phyloP scores from a whole-genome alignment of 1,140 invertebrate species.

The Coptotermes formosanus region DNA sequence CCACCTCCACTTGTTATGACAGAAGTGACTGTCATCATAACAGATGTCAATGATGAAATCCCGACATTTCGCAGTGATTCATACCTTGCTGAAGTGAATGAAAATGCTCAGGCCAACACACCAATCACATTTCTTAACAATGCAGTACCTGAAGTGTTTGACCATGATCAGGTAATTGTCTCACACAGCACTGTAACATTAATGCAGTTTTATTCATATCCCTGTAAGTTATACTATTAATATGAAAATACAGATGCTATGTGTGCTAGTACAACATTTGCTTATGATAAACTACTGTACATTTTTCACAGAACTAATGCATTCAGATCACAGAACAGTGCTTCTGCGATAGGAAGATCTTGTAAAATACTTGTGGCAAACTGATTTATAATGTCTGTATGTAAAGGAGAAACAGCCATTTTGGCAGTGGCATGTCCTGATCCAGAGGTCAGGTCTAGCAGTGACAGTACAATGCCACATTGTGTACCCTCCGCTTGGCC shows the following conservation, averaged over 20 bases:
- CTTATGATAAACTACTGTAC: neutral
- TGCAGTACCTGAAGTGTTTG: slow-evolving; percentile 81
- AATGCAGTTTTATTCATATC: too few relatives aligned
- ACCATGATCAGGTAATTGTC: slow-evolving; percentile 79
- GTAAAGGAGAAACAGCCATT: too few relatives aligned
- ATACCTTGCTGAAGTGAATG: slow-evolving; percentile 87
- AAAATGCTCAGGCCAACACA: slow-evolving; percentile 88
- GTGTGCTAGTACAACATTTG: neutral
- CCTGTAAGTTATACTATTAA: neutral
- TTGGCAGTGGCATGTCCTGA: too few relatives aligned
- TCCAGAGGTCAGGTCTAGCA: too few relatives aligned
- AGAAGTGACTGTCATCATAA: slow-evolving; percentile 88
- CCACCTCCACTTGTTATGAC: slow-evolving; percentile 76
- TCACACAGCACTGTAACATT: neutral
- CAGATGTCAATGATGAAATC: slow-evolving; percentile 91
- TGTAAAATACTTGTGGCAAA: too few relatives aligned
- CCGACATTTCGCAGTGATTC: slow-evolving; percentile 74
- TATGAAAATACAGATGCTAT: neutral
- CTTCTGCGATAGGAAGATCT: too few relatives aligned
- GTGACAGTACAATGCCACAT: too few relatives aligned
- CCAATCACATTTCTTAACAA: slow-evolving; percentile 83
- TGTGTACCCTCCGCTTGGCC: too few relatives aligned
- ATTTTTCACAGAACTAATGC: too few relatives aligned
- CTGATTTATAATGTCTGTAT: too few relatives aligned
- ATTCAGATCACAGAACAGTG: too few relatives aligned